Evolutionary conservation across 1,140 invertebrate species (phyloP).

Genomic region (Triops longicaudatus): DNA sequence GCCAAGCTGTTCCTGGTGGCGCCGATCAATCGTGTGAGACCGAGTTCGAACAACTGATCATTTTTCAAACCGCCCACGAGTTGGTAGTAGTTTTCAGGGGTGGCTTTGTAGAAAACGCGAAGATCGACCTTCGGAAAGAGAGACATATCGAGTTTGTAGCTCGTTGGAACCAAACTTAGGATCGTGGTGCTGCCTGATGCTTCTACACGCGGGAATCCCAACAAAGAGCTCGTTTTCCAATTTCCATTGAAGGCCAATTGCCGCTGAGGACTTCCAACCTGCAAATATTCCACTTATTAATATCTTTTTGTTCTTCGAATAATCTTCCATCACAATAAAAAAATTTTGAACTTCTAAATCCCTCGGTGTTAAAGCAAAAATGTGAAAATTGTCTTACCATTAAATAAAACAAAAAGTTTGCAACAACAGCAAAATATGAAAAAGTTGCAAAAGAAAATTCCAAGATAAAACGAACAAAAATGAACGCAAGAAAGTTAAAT

Average conservation of each 20-base stretch:
- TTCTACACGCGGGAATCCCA: neutral
- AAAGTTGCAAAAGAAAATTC: too few relatives aligned
- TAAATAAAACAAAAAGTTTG: too few relatives aligned
- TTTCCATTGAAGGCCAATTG: constrained; percentile 20
- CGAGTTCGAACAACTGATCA: constrained; percentile 24
- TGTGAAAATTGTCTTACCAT: too few relatives aligned
- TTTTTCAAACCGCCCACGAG: constrained; percentile 24
- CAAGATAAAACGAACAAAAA: too few relatives aligned
- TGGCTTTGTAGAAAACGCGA: constrained; percentile 23
- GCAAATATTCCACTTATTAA: neutral
- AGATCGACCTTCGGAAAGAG: constrained; percentile 20
- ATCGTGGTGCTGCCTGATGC: constrained; percentile 17
- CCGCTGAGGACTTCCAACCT: constrained; percentile 22
- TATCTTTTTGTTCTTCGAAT: neutral
- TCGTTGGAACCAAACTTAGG: constrained; percentile 24
- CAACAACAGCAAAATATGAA: too few relatives aligned
- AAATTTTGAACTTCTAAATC: neutral
- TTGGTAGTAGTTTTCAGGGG: constrained; percentile 27
- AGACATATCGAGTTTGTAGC: constrained; percentile 13
- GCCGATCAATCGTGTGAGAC: constrained; percentile 1
- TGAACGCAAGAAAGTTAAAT: too few relatives aligned
- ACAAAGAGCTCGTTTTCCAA: constrained; percentile 17
- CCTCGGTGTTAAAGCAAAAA: too few relatives aligned
- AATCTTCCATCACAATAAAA: neutral
- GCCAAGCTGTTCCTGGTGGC: constrained; percentile 42